Evolutionary conservation across 2,797 vertebrate genomes (phyloP).

Genomic region (Chrysocyon brachyurus): DNA sequence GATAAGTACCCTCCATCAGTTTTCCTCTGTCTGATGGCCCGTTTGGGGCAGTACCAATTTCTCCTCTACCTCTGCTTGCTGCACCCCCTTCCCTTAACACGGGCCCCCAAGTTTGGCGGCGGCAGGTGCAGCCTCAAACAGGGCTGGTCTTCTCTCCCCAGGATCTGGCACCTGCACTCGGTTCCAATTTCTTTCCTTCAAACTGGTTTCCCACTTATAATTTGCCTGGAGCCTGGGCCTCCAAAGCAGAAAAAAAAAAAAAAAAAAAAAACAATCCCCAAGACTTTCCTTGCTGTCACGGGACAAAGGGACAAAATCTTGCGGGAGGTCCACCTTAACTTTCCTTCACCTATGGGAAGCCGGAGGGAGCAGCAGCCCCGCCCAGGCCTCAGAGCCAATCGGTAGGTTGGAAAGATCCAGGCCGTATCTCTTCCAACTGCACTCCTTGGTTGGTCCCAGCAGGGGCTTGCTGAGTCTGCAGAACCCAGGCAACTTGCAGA

Average conservation of each 20-base stretch:
- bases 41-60: not conserved
- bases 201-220: constrained; percentile 75
- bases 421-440: constrained; percentile 43
- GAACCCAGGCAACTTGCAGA: constrained; percentile 66
- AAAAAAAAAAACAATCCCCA: constrained; percentile 84
- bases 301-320: constrained; percentile 85
- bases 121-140: not conserved
- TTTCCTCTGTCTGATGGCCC: constrained; percentile 20
- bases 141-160: not conserved
- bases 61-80: constrained; percentile 29
- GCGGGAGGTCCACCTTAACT: constrained; percentile 81
- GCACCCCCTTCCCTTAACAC: not conserved
- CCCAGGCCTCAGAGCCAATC: constrained; percentile 78
- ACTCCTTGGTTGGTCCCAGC: constrained; percentile 78
- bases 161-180: constrained; percentile 50
- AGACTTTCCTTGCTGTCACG: constrained; percentile 86
- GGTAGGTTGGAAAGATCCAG: constrained; percentile 74
- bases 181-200: constrained; percentile 69
- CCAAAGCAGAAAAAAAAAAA: constrained; percentile 80
- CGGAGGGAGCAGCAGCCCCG: constrained; percentile 63
- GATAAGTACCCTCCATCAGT: not conserved
- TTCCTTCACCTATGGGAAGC: constrained; percentile 83
- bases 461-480: constrained; percentile 77
- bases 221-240: constrained; percentile 83
- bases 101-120: not conserved